Percentiles rank a stretch among this genome's conserved stretches.
Conservation (phyloP, 2,797 vertebrate species). For the Pseudopleuronectes americanus region DNA sequence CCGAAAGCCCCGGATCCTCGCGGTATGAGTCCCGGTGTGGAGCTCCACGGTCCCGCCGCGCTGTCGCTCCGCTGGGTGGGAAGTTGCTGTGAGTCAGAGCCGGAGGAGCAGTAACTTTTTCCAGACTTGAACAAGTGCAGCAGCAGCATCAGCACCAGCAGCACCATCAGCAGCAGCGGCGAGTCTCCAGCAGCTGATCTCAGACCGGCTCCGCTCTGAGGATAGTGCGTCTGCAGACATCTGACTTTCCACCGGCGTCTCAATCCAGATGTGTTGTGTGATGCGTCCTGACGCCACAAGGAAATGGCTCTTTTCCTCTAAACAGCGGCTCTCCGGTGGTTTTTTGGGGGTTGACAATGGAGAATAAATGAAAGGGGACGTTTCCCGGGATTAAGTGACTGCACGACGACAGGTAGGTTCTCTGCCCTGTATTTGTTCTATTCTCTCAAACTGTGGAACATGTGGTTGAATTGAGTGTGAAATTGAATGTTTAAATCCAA, state of each 20-base stretch:
- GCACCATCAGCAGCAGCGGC: too few relatives aligned
- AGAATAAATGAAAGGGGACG: constrained; percentile 83
- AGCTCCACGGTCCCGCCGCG: constrained; percentile 41
- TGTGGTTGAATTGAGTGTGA: background rate
- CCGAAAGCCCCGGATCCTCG: too few relatives aligned
- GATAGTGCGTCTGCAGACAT: constrained; percentile 53
- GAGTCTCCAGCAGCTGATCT: constrained; percentile 2
- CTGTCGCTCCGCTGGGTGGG: constrained; percentile 48
- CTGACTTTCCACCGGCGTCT: too few relatives aligned
- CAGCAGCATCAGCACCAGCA: background rate
- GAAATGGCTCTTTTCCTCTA: constrained; percentile 73
- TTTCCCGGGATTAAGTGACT: constrained; percentile 80
- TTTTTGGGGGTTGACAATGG: constrained; percentile 78
- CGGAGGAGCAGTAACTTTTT: constrained; percentile 79
- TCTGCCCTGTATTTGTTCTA: too few relatives aligned
- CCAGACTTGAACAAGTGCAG: constrained; percentile 66
- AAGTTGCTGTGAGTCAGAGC: constrained; percentile 74
- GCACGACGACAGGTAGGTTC: constrained; percentile 82
- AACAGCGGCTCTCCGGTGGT: constrained; percentile 55
- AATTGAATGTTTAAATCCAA: background rate
- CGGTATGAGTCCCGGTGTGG: constrained; percentile 16
- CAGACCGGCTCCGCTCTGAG: constrained; percentile 46
- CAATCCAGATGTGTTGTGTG: background rate
- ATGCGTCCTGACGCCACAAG: constrained; percentile 64
- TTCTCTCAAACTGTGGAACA: background rate